phyloP scores from a whole-genome alignment of 2,113 vertebrate species.

The Cyphomyrus plagiostoma region DNA sequence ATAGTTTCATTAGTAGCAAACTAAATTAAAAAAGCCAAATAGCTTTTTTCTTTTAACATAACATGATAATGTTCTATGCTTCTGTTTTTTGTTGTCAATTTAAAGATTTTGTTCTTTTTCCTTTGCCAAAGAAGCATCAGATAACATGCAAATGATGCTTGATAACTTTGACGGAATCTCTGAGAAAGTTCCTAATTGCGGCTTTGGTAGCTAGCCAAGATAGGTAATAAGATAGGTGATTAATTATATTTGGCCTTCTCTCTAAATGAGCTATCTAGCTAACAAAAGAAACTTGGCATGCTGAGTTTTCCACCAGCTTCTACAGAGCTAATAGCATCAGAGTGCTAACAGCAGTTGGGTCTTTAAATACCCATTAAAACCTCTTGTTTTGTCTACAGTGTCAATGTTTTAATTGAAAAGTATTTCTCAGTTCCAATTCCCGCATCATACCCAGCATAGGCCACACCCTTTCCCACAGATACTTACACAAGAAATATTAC shows the following conservation, averaged over 20 bases:
- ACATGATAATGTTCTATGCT: not conserved
- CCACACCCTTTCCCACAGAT: constrained; percentile 2
- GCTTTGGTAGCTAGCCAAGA: not conserved
- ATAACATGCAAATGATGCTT: not conserved
- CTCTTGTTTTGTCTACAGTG: not conserved
- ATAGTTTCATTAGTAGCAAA: not conserved
- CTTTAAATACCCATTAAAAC: constrained; percentile 1
- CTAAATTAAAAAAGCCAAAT: not conserved
- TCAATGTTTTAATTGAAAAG: not conserved
- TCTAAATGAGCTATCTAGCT: not conserved
- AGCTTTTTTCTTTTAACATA: not conserved
- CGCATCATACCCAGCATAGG: not conserved
- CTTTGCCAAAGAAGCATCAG: not conserved
- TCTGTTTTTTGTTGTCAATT: not conserved
- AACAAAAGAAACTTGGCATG: not conserved
- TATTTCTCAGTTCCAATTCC: not conserved
- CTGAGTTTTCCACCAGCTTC: not conserved
- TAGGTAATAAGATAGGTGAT: not conserved
- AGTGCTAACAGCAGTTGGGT: not conserved
- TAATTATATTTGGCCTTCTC: not conserved
- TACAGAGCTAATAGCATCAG: not conserved
- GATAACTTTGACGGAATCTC: not conserved
- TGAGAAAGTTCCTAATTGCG: not conserved
- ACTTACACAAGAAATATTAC: not conserved
- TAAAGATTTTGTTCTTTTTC: not conserved